Evolutionary conservation across 2,113 vertebrate species (phyloP), one percentile per base, ranked within the genome.

Genomic region (Thymallus thymallus): DNA sequence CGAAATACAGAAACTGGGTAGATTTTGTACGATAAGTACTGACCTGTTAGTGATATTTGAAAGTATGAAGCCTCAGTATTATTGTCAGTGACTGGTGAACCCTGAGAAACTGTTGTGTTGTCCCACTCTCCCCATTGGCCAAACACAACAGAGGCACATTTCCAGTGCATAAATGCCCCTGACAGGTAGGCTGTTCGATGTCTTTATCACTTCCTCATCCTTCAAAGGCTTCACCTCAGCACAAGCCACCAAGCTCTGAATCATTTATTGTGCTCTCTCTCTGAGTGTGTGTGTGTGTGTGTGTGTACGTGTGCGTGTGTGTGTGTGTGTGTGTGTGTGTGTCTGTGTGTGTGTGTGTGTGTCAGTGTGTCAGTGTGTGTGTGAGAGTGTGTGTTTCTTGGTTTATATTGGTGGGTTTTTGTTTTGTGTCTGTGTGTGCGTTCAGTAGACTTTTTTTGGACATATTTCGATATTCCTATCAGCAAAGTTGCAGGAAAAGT

Each of bases 101-200:
- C 22, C n/a, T 24, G 41, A 23, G 41, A 26, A 23, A 12, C 22
- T 29, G 14, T 29, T 69, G 45, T 26, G 6, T 9, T 55, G 7
- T 29, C 24, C 6, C 18, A 9, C 7, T 55, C 23, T 46, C 23
- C 48, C 51, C 23, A 41, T 48, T 55, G 46, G 20, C 35, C 35
- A 68, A 62, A 30, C 46, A 24, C 30, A 72, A 22, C 14, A 69
- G 46, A 9, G 35, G 1, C 22, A 51, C 3, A n/a, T 45, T 56
- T 69, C 20, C 23, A 14, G 23, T 24, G 56, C 35, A 29, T 0
- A 67, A n/a, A 3, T 14, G 18, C 35, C 5, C 67, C 77, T 62
- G 77, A 41, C 77, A 73, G 71, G 72, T 55, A 76, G 74, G n/a
- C 1, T 22, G 71, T 79, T 73, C 79, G 35, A 84, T 61, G 77